Base-by-base conservation (phyloP, 2,113 vertebrate genomes). In the Prochilodus magdalenae region DNA sequence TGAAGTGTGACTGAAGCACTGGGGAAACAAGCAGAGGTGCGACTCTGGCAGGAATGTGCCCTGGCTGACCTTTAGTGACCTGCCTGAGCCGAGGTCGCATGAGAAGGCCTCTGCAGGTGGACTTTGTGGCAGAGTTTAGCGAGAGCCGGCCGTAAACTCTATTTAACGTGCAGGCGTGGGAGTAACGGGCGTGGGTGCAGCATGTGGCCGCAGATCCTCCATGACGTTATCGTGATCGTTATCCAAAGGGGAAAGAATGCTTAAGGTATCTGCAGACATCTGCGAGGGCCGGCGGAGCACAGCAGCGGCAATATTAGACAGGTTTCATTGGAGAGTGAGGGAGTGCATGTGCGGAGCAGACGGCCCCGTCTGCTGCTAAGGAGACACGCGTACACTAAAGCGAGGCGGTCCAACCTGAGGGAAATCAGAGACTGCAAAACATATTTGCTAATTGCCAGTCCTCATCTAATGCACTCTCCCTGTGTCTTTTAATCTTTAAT, bases 401-500 rank as follows among this genome's bases (percentile, higher is more conserved):
- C 82, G 67, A 51, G 53, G 14, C 47, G 75, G 70, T 59, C 57
- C 75, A 79, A 79, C 84, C 81, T 79, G 49, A 75, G 76, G 72
- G 76, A 83, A 82, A 85, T 72, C 71, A 55, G 67, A 85, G 66
- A 49, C 76, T 63, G 30, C 79, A 72, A 70, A 79, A 86, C 47
- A 80, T 75, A 80, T 65, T 80, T 79, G 78, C 73, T 83, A 83
- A 80, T 65, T 80, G 73, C 63, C 77, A 55, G 59, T 51, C 73
- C 73, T 77, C 63, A 76, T 83, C 72, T 66, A 86, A 82, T 80
- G 84, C 84, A 80, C 76, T 85, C 80, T 83, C 33, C 10, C 47
- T 22, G 29, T 72, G 76, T 57, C 53, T 62, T 79, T 86, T 83
- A 86, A 83, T 86, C 77, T 86, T 86, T 86, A 83, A 83, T 83